phyloP scores from a whole-genome alignment of 2,113 vertebrate species.

The Sinocyclocheilus maitianheensis region DNA sequence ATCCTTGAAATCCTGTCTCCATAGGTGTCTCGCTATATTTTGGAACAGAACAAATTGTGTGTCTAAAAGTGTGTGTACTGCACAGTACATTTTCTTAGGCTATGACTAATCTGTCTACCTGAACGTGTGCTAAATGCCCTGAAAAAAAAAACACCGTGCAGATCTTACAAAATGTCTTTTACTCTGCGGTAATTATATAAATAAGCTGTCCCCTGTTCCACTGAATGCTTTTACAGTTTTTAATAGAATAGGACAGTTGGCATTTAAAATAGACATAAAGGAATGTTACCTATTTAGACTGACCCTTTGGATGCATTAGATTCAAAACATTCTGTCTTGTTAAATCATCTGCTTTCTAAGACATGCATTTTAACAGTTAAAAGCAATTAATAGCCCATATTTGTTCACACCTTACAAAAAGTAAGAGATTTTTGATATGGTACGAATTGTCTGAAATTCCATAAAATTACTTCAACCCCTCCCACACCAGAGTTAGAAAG shows the following conservation, averaged over 20 bases:
- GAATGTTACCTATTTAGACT: neutral
- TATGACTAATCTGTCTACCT: slow-evolving; percentile 28
- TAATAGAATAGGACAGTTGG: neutral
- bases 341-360: neutral
- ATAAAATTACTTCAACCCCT: too few relatives aligned
- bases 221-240: slow-evolving; percentile 1
- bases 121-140: slow-evolving; percentile 21
- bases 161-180: neutral
- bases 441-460: neutral
- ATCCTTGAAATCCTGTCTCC: neutral
- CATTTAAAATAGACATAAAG: slow-evolving; percentile 10
- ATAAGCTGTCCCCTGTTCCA: neutral
- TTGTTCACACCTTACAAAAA: neutral
- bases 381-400: neutral
- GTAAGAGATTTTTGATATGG: neutral
- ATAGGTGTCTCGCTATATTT: neutral
- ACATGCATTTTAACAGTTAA: neutral
- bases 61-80: neutral
- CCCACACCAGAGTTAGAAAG: too few relatives aligned
- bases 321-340: neutral
- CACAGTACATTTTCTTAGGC: neutral
- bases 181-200: neutral
- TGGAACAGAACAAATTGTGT: neutral
- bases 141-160: neutral
- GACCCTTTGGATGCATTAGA: neutral